phyloP scores from a whole-genome alignment of 2,113 vertebrate species.

The Mustelus asterias region DNA sequence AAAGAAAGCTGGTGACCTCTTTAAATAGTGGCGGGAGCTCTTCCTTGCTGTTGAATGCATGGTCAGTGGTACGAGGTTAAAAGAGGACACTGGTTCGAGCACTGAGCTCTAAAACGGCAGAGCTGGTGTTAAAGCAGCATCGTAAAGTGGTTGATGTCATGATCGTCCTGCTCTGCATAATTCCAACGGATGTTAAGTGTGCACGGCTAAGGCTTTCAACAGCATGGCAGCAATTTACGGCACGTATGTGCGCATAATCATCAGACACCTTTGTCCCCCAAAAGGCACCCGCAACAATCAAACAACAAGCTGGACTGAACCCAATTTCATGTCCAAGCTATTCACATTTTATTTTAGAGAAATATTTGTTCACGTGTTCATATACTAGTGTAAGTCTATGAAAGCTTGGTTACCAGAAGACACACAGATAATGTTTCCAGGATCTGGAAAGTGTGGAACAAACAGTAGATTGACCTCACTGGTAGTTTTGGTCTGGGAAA shows the following conservation, averaged over 20 bases:
- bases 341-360: background rate
- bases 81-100: background rate
- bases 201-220: background rate
- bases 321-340: background rate
- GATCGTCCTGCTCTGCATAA: background rate
- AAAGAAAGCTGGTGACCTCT: background rate
- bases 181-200: background rate
- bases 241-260: too few relatives aligned
- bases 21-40: background rate
- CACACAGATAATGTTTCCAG: slow-evolving; percentile 27
- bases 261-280: background rate
- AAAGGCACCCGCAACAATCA: background rate
- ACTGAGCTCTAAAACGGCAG: background rate
- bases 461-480: slow-evolving; percentile 28
- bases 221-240: background rate
- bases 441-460: slow-evolving; percentile 14
- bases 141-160: background rate
- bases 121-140: background rate
- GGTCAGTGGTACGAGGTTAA: background rate
- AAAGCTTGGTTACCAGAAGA: background rate
- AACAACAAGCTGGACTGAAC: background rate
- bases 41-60: background rate
- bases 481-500: slow-evolving; percentile 23
- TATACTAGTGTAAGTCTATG: background rate
- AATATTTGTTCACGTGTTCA: background rate